These are phyloP conservation scores for Cepphus grylle DNA, from an alignment of 2,113 vertebrate species.

Conservation along the genomic window DNA sequence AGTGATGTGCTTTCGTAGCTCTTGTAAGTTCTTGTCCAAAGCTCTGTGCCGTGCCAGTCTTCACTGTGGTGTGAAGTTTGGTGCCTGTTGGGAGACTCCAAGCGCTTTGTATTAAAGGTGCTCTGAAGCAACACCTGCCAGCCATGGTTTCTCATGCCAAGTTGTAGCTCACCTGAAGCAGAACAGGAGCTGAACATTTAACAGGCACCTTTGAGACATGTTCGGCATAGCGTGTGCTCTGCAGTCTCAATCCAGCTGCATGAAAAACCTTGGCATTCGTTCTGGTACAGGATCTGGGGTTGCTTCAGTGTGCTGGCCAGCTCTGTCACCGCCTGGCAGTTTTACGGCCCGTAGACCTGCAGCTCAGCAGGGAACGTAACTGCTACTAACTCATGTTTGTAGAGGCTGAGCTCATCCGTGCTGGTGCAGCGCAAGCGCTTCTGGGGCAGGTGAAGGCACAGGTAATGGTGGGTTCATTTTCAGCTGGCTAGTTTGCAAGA, in stretches of 20 bases:
- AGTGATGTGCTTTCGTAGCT: background rate
- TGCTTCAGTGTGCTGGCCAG: background rate
- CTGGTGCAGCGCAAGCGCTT: background rate
- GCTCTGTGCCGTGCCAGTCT: background rate
- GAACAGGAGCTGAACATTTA: background rate
- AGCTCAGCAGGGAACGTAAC: background rate
- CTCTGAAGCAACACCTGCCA: background rate
- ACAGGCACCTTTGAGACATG: background rate
- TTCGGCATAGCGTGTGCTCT: accelerated
- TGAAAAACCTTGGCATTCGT: background rate
- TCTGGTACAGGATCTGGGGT: accelerated
- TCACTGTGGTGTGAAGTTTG: background rate
- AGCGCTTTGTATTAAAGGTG: background rate
- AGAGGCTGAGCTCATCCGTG: accelerated
- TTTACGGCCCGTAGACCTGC: background rate
- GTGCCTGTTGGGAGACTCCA: background rate
- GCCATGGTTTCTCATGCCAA: background rate
- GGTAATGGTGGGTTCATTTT: background rate
- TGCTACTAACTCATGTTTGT: accelerated
- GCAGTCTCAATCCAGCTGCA: background rate
- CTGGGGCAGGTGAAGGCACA: background rate
- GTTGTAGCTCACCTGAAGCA: background rate
- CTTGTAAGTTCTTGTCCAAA: background rate
- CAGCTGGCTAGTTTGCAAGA: background rate
- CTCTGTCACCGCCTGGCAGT: background rate